phyloP scores from a whole-genome alignment of 2,888 invertebrate species.

The Nematopogon swammerdamellus region DNA sequence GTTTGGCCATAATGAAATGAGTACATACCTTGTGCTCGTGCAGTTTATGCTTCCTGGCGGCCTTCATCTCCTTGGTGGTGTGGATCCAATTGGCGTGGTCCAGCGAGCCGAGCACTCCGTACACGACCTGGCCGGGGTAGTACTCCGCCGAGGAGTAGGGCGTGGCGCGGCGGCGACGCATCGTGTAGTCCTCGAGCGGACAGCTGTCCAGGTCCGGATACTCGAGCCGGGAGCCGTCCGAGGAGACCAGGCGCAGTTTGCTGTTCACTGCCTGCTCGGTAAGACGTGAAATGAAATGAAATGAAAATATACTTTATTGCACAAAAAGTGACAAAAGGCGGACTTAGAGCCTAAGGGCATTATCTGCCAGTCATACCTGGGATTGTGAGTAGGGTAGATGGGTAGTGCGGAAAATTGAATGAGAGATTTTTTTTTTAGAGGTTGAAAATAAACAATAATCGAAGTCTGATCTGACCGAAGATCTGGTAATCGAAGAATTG shows the following conservation, averaged over 20 bases:
- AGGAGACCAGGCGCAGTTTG: slow-evolving; percentile 62
- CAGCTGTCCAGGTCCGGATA: slow-evolving; percentile 67
- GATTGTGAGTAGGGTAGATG: too few relatives aligned
- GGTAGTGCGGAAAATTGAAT: too few relatives aligned
- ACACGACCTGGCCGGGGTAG: slow-evolving; percentile 58
- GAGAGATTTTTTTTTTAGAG: too few relatives aligned
- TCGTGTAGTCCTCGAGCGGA: slow-evolving; percentile 68
- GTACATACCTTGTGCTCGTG: slow-evolving; percentile 49
- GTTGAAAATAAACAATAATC: too few relatives aligned
- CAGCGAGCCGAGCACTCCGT: slow-evolving; percentile 69
- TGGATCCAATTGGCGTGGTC: slow-evolving; percentile 80
- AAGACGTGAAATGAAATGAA: too few relatives aligned
- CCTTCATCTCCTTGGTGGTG: slow-evolving; percentile 71
- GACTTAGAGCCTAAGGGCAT: too few relatives aligned
- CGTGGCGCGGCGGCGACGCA: slow-evolving; percentile 58
- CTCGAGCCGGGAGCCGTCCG: slow-evolving; percentile 63
- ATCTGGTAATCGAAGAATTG: too few relatives aligned
- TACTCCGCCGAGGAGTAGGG: slow-evolving; percentile 43
- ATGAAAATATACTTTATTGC: too few relatives aligned
- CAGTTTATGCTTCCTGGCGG: slow-evolving; percentile 56
- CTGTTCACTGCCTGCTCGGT: slow-evolving; percentile 64
- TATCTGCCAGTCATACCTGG: too few relatives aligned
- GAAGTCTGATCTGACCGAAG: too few relatives aligned
- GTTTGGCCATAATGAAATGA: too few relatives aligned
- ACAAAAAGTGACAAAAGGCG: too few relatives aligned